These are phyloP conservation scores for Leptarthrus brevirostris DNA, from an alignment of 2,888 invertebrate species.

Conservation along the genomic window DNA sequence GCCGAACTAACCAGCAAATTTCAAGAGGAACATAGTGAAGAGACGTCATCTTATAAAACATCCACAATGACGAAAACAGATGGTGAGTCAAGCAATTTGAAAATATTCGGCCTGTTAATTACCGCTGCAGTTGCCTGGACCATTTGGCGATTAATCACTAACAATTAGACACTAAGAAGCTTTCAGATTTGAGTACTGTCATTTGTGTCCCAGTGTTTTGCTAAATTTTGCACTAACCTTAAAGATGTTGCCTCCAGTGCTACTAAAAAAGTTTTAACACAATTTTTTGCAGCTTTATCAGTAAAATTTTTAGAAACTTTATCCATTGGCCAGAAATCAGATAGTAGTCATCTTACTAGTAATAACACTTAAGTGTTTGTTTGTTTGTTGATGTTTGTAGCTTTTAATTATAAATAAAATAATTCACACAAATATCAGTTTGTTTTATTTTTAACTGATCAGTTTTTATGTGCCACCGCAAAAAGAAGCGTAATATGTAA, in stretches of 20 bases:
- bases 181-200: background rate
- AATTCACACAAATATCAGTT: slow-evolving; percentile 17
- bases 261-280: background rate
- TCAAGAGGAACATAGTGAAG: slow-evolving; percentile 58
- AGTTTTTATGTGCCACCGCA: background rate
- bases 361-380: slow-evolving; percentile 11
- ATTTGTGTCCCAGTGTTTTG: background rate
- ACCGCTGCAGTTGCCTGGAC: slow-evolving; percentile 64
- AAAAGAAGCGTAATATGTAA: background rate
- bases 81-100: slow-evolving; percentile 66
- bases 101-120: slow-evolving; percentile 60
- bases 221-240: slow-evolving; percentile 6
- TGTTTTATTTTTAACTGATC: slow-evolving; percentile 36
- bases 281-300: background rate
- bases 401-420: slow-evolving; percentile 26
- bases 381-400: slow-evolving; percentile 17
- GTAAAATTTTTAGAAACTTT: background rate
- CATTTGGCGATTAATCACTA: slow-evolving; percentile 59
- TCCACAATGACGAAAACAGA: slow-evolving; percentile 60
- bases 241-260: background rate
- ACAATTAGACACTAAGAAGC: slow-evolving; percentile 52
- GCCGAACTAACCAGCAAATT: slow-evolving; percentile 66
- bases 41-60: slow-evolving; percentile 57
- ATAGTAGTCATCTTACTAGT: background rate
- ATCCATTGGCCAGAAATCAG: background rate